These are phyloP conservation scores for Belgica antarctica DNA, from an alignment of 2,888 invertebrate species.

Conservation along the genomic window DNA sequence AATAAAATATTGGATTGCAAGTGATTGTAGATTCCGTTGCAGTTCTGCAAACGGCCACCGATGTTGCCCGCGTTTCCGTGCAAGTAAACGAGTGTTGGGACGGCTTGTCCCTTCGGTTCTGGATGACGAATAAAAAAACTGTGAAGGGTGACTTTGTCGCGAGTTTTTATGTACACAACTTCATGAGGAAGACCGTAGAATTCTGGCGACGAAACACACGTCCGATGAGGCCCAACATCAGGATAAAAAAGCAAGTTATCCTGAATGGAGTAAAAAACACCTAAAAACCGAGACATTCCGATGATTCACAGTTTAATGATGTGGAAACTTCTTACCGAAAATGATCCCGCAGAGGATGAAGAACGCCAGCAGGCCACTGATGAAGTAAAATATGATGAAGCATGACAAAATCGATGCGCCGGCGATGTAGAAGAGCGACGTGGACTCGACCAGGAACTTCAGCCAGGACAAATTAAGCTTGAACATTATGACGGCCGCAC, in stretches of 20 bases:
- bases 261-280: constrained; percentile 80
- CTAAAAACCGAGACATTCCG: constrained; percentile 58
- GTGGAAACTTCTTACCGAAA: constrained; percentile 27
- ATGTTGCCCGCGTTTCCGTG: constrained; percentile 98
- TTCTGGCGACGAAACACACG: constrained; percentile 83
- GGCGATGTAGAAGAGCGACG: constrained; percentile 48
- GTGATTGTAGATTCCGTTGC: constrained; percentile 78
- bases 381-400: constrained; percentile 77
- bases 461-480: constrained; percentile 3
- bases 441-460: background rate
- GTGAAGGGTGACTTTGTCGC: constrained; percentile 75
- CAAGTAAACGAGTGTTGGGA: constrained; percentile 83
- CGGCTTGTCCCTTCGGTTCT: constrained; percentile 64
- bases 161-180: constrained; percentile 71
- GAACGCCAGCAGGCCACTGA: constrained; percentile 73
- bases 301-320: background rate
- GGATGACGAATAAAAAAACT: constrained; percentile 78
- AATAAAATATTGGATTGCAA: constrained; percentile 82
- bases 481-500: too few relatives aligned
- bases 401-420: constrained; percentile 71
- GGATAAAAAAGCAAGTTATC: constrained; percentile 86
- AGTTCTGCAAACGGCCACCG: constrained; percentile 88
- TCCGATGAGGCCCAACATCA: constrained; percentile 80
- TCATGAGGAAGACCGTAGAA: constrained; percentile 84
- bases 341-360: constrained; percentile 53